These are phyloP conservation scores for Smithornis capensis DNA, from an alignment of 2,113 vertebrate species.

Conservation along the genomic window DNA sequence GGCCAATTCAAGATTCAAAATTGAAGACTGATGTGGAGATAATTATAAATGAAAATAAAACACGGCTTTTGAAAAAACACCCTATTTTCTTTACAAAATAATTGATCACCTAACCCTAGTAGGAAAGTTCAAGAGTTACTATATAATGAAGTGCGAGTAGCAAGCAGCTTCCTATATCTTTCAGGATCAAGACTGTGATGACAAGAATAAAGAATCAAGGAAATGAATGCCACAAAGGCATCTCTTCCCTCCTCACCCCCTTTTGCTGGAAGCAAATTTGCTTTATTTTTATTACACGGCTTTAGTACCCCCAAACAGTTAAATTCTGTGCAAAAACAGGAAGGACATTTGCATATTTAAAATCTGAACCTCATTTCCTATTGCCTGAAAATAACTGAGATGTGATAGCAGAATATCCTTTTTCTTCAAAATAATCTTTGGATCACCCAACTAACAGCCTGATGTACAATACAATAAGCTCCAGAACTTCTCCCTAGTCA, in stretches of 20 bases:
- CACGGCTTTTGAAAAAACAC: conserved; percentile 54
- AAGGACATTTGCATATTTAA: neutral
- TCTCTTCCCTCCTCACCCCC: neutral
- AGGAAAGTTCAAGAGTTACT: conserved; percentile 2
- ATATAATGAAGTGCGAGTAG: neutral
- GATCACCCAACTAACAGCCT: neutral
- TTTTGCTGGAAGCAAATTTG: neutral
- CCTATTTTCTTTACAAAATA: conserved; percentile 56
- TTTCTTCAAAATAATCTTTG: neutral
- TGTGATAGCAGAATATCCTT: neutral
- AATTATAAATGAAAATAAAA: conserved; percentile 75
- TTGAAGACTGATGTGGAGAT: conserved; percentile 73
- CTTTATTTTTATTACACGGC: neutral
- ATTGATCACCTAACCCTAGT: neutral
- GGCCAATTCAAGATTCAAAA: conserved; percentile 71
- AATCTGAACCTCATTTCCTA: neutral
- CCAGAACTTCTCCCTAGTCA: neutral
- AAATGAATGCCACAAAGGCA: neutral
- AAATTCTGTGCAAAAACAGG: neutral
- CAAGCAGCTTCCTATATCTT: neutral
- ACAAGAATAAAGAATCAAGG: neutral
- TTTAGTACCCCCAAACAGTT: neutral
- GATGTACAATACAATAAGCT: neutral
- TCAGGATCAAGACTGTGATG: neutral
- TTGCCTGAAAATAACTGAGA: neutral